Evolutionary conservation across 2,797 vertebrate species (phyloP), one percentile per base, ranked within the genome.

Genomic region (Epinephelus awoara): DNA sequence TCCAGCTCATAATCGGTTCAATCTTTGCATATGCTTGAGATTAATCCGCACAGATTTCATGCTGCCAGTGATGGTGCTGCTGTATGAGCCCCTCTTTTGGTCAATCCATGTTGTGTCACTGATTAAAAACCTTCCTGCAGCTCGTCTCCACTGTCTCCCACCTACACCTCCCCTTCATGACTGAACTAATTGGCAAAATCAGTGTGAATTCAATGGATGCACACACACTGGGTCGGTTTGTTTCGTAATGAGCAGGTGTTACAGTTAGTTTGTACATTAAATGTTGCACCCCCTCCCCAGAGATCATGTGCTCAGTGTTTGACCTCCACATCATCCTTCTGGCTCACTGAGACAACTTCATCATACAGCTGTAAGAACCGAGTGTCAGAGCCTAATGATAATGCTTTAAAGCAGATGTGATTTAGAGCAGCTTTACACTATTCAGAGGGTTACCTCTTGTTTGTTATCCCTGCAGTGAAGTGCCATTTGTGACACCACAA

Each of bases 151-250:
- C 69, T 65, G 50, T 69, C 63, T 55, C 49, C 86, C 84, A 69
- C 84, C 77, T 70, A 61, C 79, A 75, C 83, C 77, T 71, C 76
- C 80, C 85, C 79, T 72, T 29, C 46, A 85, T 34, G 44, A 75
- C 67, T 50, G 52, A 77, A 83, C 76, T 88, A 84, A 91, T 83
- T 88, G 79, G 58, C 11, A 3, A 72, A 82, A 77, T 80, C 65
- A 49, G 66, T 29, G 80, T 66, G 65, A 82, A 72, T 73, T 69
- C 68, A 65, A 23, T 23, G 51, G 49, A 56, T 74, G 62, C 59
- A 56, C 27, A 44, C 23, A 71, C 63, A 51, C 46, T 46, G 27
- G 40, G 23, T 55, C 15, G 12, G 21, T 19, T 42, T 47, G 63
- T 50, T 70, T 69, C 17, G 13, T 38, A 74, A 77, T 42, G 11